phyloP scores from a whole-genome alignment of 2,888 invertebrate species.

The Chalcis sispes region DNA sequence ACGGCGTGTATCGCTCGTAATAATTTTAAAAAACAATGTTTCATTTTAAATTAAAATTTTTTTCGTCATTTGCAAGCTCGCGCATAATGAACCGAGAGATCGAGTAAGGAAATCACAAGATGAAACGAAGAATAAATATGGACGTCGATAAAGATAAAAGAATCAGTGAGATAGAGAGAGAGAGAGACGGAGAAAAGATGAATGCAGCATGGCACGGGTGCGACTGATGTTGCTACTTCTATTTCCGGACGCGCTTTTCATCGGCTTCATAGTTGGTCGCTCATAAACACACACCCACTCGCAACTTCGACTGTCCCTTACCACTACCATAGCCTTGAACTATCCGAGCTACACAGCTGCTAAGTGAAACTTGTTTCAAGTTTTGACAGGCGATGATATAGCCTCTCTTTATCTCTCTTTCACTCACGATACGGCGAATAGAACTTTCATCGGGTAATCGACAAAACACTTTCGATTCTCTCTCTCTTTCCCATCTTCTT shows the following conservation, averaged over 20 bases:
- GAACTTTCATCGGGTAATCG: slow-evolving; percentile 46
- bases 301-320: neutral
- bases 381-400: slow-evolving; percentile 52
- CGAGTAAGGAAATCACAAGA: too few relatives aligned
- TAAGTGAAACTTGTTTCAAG: slow-evolving; percentile 48
- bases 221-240: slow-evolving; percentile 17
- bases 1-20: too few relatives aligned
- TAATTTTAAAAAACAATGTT: too few relatives aligned
- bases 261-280: slow-evolving; percentile 23
- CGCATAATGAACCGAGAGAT: too few relatives aligned
- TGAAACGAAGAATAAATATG: too few relatives aligned
- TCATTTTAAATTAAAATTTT: too few relatives aligned
- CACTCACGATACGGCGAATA: slow-evolving; percentile 26
- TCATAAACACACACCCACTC: neutral
- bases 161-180: too few relatives aligned
- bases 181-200: slow-evolving; percentile 1
- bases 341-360: neutral
- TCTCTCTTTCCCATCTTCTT: neutral
- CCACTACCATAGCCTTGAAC: neutral
- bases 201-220: too few relatives aligned
- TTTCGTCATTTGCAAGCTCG: too few relatives aligned
- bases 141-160: too few relatives aligned
- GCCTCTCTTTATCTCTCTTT: slow-evolving; percentile 16
- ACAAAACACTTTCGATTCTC: slow-evolving; percentile 24
- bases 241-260: slow-evolving; percentile 36